Evolutionary conservation across 2,113 vertebrate genomes (phyloP).

Genomic region (Apistogramma diplotaenia): DNA sequence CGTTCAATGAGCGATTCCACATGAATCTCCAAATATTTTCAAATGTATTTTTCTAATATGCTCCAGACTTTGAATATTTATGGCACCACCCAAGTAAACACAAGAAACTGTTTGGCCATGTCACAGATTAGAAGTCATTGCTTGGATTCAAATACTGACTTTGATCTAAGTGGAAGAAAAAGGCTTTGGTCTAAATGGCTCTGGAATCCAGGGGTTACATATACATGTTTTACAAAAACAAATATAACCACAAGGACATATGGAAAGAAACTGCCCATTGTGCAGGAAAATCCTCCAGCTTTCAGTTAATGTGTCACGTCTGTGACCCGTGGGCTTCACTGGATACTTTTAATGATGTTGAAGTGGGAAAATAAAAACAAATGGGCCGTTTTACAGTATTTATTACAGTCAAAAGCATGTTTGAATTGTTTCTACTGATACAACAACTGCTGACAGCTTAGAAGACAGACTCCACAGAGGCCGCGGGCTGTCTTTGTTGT

Average conservation of each 20-base stretch:
- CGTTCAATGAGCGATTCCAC: slow-evolving; percentile 16
- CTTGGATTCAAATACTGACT: slow-evolving; percentile 17
- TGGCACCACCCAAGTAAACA: slow-evolving; percentile 43
- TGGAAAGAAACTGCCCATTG: slow-evolving; percentile 27
- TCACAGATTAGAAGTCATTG: slow-evolving; percentile 35
- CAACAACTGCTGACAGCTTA: not conserved
- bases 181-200: slow-evolving; percentile 8
- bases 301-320: not conserved
- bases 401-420: not conserved
- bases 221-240: slow-evolving; percentile 45
- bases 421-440: not conserved
- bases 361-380: slow-evolving; percentile 52
- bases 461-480: not conserved
- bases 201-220: slow-evolving; percentile 32
- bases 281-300: not conserved
- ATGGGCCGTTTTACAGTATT: slow-evolving; percentile 21
- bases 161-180: slow-evolving; percentile 40
- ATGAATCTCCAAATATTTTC: slow-evolving; percentile 26
- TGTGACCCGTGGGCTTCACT: slow-evolving; percentile 1
- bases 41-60: slow-evolving; percentile 17
- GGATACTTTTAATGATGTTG: slow-evolving; percentile 24
- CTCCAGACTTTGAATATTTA: slow-evolving; percentile 43
- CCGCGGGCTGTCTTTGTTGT: not conserved
- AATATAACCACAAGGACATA: slow-evolving; percentile 40
- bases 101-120: slow-evolving; percentile 30